Percentiles rank a stretch among this genome's conserved stretches.
phyloP scores from a whole-genome alignment of 2,888 invertebrate species.

The Drosophila quinaria region DNA sequence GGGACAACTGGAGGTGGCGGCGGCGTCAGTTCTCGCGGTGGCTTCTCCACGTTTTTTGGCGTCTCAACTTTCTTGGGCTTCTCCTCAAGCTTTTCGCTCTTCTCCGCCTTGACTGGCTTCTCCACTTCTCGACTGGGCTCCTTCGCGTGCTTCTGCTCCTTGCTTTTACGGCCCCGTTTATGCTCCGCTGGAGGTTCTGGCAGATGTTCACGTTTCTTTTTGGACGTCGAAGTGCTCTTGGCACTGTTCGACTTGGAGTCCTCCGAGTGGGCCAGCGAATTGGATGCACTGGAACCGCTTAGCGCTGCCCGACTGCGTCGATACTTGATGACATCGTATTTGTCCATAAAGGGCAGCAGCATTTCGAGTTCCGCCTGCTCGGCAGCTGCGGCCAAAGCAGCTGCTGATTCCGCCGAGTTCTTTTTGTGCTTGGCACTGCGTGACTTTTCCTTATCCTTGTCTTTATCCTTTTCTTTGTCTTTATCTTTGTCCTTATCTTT shows the following conservation, averaged over 20 bases:
- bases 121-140: conserved; percentile 42
- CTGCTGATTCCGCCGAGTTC: conserved; percentile 64
- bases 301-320: conserved; percentile 86
- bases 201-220: conserved; percentile 57
- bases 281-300: conserved; percentile 86
- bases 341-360: conserved; percentile 86
- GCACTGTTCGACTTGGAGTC: conserved; percentile 55
- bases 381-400: conserved; percentile 77
- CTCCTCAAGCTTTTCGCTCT: conserved; percentile 31
- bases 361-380: conserved; percentile 81
- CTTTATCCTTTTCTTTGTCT: conserved; percentile 37
- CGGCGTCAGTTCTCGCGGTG: conserved; percentile 25
- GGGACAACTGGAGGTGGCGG: conserved; percentile 1
- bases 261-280: conserved; percentile 54
- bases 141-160: conserved; percentile 68
- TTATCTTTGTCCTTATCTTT: conserved; percentile 54
- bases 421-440: conserved; percentile 61
- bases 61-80: conserved; percentile 46
- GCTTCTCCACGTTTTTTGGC: conserved; percentile 47
- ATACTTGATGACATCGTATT: conserved; percentile 89
- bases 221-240: conserved; percentile 49
- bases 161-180: conserved; percentile 63
- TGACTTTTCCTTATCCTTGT: conserved; percentile 52
- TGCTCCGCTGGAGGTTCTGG: conserved; percentile 45
- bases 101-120: conserved; percentile 23